These are phyloP conservation scores for Hyppa rectilinea DNA, from an alignment of 2,888 invertebrate species.

Conservation along the genomic window DNA sequence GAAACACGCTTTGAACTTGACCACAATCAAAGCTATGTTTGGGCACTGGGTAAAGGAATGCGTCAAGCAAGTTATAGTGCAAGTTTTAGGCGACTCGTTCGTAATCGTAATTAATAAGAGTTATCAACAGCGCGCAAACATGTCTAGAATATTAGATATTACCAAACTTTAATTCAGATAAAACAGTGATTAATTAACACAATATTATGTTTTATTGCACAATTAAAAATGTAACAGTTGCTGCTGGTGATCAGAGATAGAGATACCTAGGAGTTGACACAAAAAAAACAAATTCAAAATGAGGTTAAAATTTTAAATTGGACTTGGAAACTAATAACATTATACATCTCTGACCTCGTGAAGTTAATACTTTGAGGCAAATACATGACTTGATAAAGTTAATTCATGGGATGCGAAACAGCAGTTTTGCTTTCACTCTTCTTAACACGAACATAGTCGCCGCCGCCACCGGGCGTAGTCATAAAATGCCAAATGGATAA, in stretches of 20 bases:
- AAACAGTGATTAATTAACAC: neutral
- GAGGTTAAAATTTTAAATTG: constrained; percentile 5
- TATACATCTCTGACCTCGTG: neutral
- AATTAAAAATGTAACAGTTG: neutral
- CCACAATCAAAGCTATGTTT: neutral
- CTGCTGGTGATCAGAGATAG: constrained; percentile 35
- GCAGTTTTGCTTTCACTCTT: neutral
- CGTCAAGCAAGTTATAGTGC: neutral
- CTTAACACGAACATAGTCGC: neutral
- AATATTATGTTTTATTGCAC: neutral
- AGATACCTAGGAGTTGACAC: constrained; percentile 22
- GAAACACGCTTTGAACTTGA: constrained; percentile 31
- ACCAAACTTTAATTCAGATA: neutral
- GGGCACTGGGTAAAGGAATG: neutral
- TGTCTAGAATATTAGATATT: neutral
- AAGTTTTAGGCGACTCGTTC: neutral
- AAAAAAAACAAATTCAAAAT: constrained; percentile 6
- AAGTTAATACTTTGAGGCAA: constrained; percentile 3
- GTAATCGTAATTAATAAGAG: neutral
- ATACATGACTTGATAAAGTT: neutral
- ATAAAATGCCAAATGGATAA: neutral
- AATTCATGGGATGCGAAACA: neutral
- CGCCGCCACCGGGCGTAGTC: neutral
- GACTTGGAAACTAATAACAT: constrained; percentile 1
- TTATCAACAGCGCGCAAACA: neutral